Evolutionary conservation across 64 coral and sea anemone genomes (phyloP).

Genomic region (Astreopora myriophthalma): DNA sequence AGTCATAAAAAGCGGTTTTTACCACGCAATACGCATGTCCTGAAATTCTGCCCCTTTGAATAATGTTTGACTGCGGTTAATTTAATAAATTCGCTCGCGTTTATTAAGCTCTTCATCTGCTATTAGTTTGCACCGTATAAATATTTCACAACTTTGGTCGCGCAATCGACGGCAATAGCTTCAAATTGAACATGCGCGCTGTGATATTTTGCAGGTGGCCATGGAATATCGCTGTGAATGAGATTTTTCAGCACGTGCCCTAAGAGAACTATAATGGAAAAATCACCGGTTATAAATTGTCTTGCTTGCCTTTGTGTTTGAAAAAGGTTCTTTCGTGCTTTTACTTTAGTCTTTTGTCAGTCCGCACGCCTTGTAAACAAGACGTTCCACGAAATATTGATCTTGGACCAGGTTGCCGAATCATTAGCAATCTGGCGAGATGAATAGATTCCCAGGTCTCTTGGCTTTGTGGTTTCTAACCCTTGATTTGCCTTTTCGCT

Average conservation of each 20-base stretch:
- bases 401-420: background rate
- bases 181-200: slow-evolving; percentile 17
- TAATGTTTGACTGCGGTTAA: background rate
- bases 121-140: background rate
- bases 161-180: slow-evolving; percentile 12
- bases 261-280: slow-evolving; percentile 33
- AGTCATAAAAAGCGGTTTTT: background rate
- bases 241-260: slow-evolving; percentile 2
- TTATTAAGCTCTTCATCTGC: slow-evolving; percentile 22
- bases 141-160: background rate
- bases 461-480: slow-evolving; percentile 49
- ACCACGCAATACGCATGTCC: background rate
- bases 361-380: background rate
- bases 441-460: slow-evolving; percentile 7
- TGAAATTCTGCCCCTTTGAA: background rate
- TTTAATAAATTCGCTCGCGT: background rate
- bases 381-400: background rate
- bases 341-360: slow-evolving; percentile 21
- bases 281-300: slow-evolving; percentile 42
- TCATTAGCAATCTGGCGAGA: background rate
- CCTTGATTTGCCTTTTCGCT: slow-evolving; percentile 22
- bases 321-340: slow-evolving; percentile 3
- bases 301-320: background rate
- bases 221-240: background rate
- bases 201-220: slow-evolving; percentile 12